Evolutionary conservation across 2,888 invertebrate species (phyloP), one percentile per base, ranked within the genome.

Genomic region (Kryphioiulus occultus): DNA sequence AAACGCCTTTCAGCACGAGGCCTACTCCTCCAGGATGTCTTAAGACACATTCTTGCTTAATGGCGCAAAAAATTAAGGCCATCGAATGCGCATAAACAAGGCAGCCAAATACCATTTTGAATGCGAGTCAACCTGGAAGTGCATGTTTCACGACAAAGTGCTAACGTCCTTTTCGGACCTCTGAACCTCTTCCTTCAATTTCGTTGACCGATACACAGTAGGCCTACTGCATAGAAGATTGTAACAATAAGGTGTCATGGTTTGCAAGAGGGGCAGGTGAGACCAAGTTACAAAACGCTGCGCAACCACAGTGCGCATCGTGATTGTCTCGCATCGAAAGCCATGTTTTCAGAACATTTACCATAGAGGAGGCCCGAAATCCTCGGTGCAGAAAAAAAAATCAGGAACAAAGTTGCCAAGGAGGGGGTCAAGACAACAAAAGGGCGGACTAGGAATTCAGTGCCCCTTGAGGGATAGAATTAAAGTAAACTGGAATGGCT

Each of bases 401-500:
- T 26, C 68, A 26, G 68, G 68, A 26, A 68, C 68, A 68, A 68
- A 68, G 68, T 68, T 68, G 26, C 68, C 68, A 26, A 26, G 68
- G 68, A 26, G 68, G 68, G 68, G 68, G 68, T 68, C 68, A 26
- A 12, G 12, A 68, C 68, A 68, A 68, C 68, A 68, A 68, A 68
- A 68, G 68, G 68, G 68, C 68, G 68, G 68, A 68, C 68, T 26
- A 68, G 68, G 68, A 68, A 68, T 68, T 68, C 68, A 68, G 68
- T 68, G 68, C 10, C 68, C 68, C 68, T 68, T 68, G 26, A 68
- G 68, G 68, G 68, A 68, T 68, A 10, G 10, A 10, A 10, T 22
- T 68, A 59, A 59, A 59, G 53, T 59, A 68, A 68, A 68, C 68
- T 68, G 26, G 68, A 68, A 22, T 68, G 68, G 68, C 68, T 68